Conservation (phyloP, 2,888 invertebrate genomes). For the Leptinotarsa juncta region DNA sequence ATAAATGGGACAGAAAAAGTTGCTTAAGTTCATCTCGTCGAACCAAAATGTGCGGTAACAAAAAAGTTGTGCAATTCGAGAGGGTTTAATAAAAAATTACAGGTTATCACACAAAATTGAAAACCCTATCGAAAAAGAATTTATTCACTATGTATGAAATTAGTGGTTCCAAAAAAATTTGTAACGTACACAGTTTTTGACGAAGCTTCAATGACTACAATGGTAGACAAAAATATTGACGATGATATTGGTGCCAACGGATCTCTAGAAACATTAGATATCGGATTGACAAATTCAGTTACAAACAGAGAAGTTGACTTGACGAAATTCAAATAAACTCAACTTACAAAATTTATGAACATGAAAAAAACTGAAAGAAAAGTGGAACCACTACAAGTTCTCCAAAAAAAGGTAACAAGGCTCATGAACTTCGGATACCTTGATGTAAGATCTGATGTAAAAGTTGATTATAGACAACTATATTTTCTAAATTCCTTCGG, state of each 20-base stretch:
- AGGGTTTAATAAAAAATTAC: background rate
- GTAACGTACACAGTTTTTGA: slow-evolving; percentile 25
- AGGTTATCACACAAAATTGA: background rate
- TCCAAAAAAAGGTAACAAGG: no score
- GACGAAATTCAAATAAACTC: background rate
- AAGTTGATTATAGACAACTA: no score
- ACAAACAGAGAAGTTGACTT: slow-evolving; percentile 7
- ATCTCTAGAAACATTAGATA: background rate
- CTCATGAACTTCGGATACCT: no score
- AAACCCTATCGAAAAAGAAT: background rate
- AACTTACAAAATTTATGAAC: background rate
- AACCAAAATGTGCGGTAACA: no score
- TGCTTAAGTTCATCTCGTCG: no score
- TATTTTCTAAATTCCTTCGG: no score
- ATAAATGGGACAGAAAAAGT: no score
- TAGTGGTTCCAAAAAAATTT: slow-evolving; percentile 5
- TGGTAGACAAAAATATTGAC: slow-evolving; percentile 18
- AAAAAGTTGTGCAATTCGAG: background rate
- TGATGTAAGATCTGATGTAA: no score
- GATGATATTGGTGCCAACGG: slow-evolving; percentile 3
- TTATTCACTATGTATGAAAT: background rate
- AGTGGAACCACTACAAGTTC: no score
- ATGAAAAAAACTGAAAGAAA: background rate
- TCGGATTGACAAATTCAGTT: slow-evolving; percentile 23
- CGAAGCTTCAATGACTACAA: slow-evolving; percentile 23